Conservation (phyloP, 30 jellyfish, hydroid and myxozoan species). For the Aurelia coerulea region DNA sequence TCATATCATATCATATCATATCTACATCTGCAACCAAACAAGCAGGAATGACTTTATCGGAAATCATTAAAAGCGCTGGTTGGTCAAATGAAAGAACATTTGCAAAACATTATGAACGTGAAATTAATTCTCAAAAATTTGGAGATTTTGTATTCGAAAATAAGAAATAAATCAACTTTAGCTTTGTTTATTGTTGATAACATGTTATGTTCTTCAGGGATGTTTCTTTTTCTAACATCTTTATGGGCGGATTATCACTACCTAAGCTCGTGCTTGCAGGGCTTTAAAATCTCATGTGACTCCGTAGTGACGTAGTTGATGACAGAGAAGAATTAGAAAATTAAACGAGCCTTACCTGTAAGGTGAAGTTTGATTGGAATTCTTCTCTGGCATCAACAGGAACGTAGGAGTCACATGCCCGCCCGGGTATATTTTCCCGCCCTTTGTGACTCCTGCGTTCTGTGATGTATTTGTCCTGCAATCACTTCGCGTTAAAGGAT, state of each 20-base stretch:
- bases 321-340: constrained; percentile 19
- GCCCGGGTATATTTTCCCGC: neutral
- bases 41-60: neutral
- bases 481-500: too few relatives aligned
- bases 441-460: constrained; percentile 21
- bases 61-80: constrained; percentile 5
- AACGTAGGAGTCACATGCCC: constrained; percentile 25
- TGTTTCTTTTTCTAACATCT: too few relatives aligned
- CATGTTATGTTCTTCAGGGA: too few relatives aligned
- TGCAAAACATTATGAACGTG: constrained; percentile 2
- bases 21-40: constrained; percentile 41
- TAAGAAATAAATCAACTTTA: neutral
- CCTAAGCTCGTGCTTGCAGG: neutral
- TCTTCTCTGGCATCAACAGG: too few relatives aligned
- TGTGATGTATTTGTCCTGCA: neutral
- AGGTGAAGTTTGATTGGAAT: too few relatives aligned
- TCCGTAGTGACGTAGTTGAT: constrained; percentile 4
- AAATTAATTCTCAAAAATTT: neutral
- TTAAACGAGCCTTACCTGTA: too few relatives aligned
- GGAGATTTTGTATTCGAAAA: neutral
- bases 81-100: constrained; percentile 17
- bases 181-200: too few relatives aligned
- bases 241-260: too few relatives aligned
- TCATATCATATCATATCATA: too few relatives aligned
- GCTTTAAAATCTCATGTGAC: constrained; percentile 42